Evolutionary conservation across 2,113 vertebrate genomes (phyloP).

Genomic region (Paramisgurnus dabryanus): DNA sequence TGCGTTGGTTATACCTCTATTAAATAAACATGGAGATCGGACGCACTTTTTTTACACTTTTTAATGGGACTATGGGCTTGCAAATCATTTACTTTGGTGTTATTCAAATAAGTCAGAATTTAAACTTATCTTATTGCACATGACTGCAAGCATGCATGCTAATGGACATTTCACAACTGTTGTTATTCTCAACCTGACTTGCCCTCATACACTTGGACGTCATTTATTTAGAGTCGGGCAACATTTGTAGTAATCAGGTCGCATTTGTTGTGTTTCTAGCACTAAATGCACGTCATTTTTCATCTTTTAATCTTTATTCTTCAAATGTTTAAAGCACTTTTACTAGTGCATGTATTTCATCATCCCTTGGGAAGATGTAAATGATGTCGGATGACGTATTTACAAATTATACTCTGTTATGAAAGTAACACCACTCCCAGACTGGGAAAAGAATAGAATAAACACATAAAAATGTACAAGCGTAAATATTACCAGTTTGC

Average conservation of each 20-base stretch:
- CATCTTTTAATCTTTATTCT: constrained; percentile 21
- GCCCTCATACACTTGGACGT: neutral
- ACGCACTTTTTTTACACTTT: neutral
- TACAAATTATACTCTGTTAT: neutral
- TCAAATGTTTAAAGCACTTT: constrained; percentile 35
- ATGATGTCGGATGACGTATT: constrained; percentile 31
- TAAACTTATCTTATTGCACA: neutral
- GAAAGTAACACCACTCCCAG: neutral
- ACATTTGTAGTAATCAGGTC: constrained; percentile 47
- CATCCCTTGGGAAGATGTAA: constrained; percentile 39
- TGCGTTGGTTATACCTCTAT: neutral
- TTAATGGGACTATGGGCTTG: neutral
- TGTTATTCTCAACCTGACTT: neutral
- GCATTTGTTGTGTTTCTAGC: constrained; percentile 44
- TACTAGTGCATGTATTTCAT: constrained; percentile 43
- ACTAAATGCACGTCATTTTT: neutral
- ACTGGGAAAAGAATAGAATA: neutral
- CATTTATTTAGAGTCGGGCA: neutral
- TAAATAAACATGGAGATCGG: neutral
- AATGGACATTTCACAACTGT: neutral
- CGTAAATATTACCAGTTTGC: neutral
- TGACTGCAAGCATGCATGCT: neutral
- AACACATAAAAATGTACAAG: neutral
- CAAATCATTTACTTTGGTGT: neutral
- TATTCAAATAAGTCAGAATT: neutral